Base-by-base conservation (phyloP, 2,888 invertebrate genomes). In the Xestia ashworthii region DNA sequence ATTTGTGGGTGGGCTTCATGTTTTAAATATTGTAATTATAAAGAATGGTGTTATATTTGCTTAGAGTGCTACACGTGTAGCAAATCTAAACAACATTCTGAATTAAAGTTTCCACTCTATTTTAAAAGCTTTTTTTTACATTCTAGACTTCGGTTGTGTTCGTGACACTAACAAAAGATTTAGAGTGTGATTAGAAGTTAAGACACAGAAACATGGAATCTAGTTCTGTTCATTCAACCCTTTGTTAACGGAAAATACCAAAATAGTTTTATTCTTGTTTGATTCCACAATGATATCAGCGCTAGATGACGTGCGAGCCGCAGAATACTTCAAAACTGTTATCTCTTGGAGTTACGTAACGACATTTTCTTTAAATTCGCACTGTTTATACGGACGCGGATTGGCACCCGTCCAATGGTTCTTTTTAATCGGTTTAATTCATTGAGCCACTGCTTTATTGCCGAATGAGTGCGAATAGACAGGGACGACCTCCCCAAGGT, bases 371-470 rank as follows among this genome's bases (percentile, higher is more conserved):
- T 94, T 93, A 95, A 93, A 96, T 94, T 94, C 92, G 91, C 93
- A 93, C 94, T 95, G 96, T 96, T 96, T 96, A 95, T 94, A 92
- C 94, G 93, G 92, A 93, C 92, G 93, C 89, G 93, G 94, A 91
- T 93, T 96, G 96, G 96, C 95, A 91, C 66, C 60, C 76, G 76
- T 93, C 96, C 96, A 96, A 93, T 94, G 92, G 93, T 94, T 94
- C 92, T 95, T 96, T 95, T 96, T 95, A 96, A 95, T 95, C 94
- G 92, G 93, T 95, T 94, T 92, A 93, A 95, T 95, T 96, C 96
- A 96, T 96, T 96, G 93, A 95, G 93, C 93, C 92, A 94, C 93
- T 92, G 93, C 89, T 96, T 94, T 95, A 96, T 95, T 92, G 93
- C 91, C 90, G 91, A 92, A 91, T 92, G 92, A 90, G 92, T 93